Percentiles rank a stretch among this genome's conserved stretches.
phyloP scores from a whole-genome alignment of 2,797 vertebrate genomes.

The Poeciliopsis turneri region DNA sequence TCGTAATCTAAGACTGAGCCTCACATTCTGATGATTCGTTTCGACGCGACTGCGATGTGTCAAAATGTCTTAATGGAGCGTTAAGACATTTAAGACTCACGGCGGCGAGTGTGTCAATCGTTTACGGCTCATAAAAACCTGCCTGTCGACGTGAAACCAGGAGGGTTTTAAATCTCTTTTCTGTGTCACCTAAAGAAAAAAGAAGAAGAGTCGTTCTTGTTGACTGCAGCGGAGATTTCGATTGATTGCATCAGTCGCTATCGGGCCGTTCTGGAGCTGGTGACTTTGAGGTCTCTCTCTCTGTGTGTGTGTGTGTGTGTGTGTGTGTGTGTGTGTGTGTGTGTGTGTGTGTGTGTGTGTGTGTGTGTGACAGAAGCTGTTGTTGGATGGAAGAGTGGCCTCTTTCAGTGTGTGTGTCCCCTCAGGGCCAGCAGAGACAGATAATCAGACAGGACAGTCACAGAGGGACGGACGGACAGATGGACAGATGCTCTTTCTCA shows the following conservation, averaged over 20 bases:
- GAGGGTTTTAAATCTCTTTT: slow-evolving; percentile 19
- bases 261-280: slow-evolving; percentile 64
- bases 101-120: not conserved
- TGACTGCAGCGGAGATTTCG: slow-evolving; percentile 67
- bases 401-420: slow-evolving; percentile 80
- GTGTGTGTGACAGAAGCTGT: slow-evolving; percentile 79
- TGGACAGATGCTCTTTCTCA: slow-evolving; percentile 53
- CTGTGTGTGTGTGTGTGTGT: slow-evolving; percentile 62
- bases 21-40: slow-evolving; percentile 6
- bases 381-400: slow-evolving; percentile 87
- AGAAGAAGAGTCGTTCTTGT: slow-evolving; percentile 13
- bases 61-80: not conserved
- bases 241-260: slow-evolving; percentile 76
- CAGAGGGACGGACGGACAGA: slow-evolving; percentile 59
- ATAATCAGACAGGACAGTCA: slow-evolving; percentile 78
- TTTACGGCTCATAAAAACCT: not conserved
- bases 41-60: not conserved
- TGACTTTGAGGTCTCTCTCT: slow-evolving; percentile 68
- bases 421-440: slow-evolving; percentile 80
- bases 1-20: not conserved
- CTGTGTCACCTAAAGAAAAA: slow-evolving; percentile 24
- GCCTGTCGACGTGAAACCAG: slow-evolving; percentile 8
- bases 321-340: slow-evolving; percentile 4
- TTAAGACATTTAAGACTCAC: not conserved
- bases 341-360: too few relatives aligned